Conservation (phyloP, 2,113 vertebrate species). For the Hipposideros armiger region DNA sequence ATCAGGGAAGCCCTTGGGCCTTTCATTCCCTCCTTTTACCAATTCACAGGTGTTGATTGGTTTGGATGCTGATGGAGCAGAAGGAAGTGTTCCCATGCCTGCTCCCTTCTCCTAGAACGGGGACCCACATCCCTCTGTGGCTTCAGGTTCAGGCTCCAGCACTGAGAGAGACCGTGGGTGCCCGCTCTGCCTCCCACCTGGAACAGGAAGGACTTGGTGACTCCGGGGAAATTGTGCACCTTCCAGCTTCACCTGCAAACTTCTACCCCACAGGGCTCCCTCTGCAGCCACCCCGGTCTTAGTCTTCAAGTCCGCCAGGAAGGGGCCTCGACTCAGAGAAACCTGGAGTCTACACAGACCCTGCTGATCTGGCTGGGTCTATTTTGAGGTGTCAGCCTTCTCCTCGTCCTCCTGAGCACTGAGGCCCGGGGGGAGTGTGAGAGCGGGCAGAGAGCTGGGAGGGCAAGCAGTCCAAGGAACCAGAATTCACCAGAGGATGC, state of each 20-base stretch:
- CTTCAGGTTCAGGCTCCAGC: neutral
- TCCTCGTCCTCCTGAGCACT: neutral
- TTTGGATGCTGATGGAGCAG: neutral
- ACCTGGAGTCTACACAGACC: neutral
- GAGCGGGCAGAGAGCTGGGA: neutral
- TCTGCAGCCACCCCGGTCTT: neutral
- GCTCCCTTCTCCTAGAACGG: neutral
- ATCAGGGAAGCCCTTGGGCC: fast-evolving
- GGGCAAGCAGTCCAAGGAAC: neutral
- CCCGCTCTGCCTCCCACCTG: neutral
- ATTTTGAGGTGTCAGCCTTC: neutral
- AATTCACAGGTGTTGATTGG: neutral
- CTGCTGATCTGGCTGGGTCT: neutral
- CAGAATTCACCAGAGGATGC: neutral
- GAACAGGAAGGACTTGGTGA: neutral
- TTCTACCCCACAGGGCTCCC: neutral
- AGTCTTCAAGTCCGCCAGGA: neutral
- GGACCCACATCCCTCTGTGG: fast-evolving
- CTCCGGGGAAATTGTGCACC: too few species aligned
- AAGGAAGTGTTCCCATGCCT: fast-evolving
- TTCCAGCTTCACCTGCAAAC: neutral
- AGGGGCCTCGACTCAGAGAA: neutral
- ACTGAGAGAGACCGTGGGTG: neutral
- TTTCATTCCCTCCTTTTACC: neutral
- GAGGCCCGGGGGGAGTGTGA: neutral